These are phyloP conservation scores for Phrynocephalus guinanensis DNA, from an alignment of 2,797 vertebrate species.

Conservation along the genomic window DNA sequence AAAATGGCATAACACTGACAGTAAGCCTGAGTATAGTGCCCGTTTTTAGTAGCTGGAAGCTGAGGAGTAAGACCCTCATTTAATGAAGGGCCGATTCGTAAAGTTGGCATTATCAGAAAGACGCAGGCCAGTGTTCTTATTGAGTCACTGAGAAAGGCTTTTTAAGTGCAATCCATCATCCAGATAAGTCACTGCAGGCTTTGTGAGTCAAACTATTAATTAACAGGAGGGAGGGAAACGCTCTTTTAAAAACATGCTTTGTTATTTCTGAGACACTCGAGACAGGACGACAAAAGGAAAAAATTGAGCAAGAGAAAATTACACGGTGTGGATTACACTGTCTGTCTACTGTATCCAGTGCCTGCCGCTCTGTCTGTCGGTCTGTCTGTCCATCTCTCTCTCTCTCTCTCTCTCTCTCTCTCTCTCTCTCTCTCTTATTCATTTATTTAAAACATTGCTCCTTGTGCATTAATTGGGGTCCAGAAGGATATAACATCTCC, in stretches of 20 bases:
- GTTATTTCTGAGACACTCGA: not conserved
- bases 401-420: not conserved
- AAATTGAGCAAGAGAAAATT: not conserved
- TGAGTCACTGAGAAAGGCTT: constrained; percentile 56
- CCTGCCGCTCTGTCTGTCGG: no score
- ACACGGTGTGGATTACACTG: no score
- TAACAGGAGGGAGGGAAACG: constrained; percentile 47
- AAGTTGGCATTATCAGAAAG: constrained; percentile 54
- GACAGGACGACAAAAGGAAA: constrained; percentile 28
- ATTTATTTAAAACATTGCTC: no score
- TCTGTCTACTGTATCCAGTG: no score
- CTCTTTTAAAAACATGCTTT: not conserved
- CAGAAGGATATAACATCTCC: no score
- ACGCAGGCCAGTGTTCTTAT: constrained; percentile 60
- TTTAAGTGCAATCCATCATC: constrained; percentile 65
- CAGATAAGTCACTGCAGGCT: constrained; percentile 71
- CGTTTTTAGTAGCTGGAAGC: no score
- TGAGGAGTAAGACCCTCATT: not conserved
- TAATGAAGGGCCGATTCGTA: constrained; percentile 57
- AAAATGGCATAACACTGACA: no score
- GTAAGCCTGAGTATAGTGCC: no score
- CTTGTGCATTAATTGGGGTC: no score
- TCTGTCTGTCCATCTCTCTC: not conserved
- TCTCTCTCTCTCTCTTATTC: no score
- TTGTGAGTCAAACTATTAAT: constrained; percentile 68